A percentile compares a stretch with the other conserved stretches of the same genome.
phyloP scores from a whole-genome alignment of 2,888 invertebrate species.

The Leptinotarsa peninsularis region DNA sequence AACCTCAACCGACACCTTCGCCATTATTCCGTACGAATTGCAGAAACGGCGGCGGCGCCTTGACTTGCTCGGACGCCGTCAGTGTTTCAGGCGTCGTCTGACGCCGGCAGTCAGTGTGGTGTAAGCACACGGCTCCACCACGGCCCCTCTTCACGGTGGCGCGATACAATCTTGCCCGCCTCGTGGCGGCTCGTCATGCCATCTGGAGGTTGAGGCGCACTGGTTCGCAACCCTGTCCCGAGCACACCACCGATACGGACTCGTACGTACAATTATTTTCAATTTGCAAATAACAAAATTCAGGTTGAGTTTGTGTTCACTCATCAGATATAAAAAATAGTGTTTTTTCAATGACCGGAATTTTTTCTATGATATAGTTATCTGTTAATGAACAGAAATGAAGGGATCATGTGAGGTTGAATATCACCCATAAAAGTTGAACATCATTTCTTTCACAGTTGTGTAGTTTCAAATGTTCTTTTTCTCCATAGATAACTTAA shows the following conservation, averaged over 20 bases:
- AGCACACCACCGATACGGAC: slow-evolving; percentile 62
- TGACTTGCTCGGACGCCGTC: slow-evolving; percentile 5
- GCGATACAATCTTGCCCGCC: slow-evolving; percentile 77
- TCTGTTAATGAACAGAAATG: no score
- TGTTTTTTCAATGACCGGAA: no score
- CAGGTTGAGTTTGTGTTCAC: not conserved
- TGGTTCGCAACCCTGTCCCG: slow-evolving; percentile 63
- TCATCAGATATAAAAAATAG: not conserved
- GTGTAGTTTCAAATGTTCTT: no score
- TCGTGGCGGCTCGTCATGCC: slow-evolving; percentile 79
- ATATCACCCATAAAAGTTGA: no score
- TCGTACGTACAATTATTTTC: slow-evolving; percentile 60
- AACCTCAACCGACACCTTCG: slow-evolving; percentile 21
- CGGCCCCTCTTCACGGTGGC: slow-evolving; percentile 69
- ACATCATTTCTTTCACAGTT: no score
- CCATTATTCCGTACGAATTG: not conserved
- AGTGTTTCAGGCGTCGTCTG: slow-evolving; percentile 23
- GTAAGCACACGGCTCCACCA: slow-evolving; percentile 35
- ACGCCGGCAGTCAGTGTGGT: slow-evolving; percentile 33
- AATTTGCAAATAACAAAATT: not conserved
- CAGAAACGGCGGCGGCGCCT: slow-evolving; percentile 17
- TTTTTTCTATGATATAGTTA: no score
- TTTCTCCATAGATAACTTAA: no score
- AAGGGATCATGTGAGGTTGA: no score
- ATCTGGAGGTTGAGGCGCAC: slow-evolving; percentile 75